A percentile compares a stretch with the other conserved stretches of the same genome.
These are phyloP conservation scores for Oceanodroma tethys DNA, from an alignment of 2,113 vertebrate genomes.

Conservation along the genomic window DNA sequence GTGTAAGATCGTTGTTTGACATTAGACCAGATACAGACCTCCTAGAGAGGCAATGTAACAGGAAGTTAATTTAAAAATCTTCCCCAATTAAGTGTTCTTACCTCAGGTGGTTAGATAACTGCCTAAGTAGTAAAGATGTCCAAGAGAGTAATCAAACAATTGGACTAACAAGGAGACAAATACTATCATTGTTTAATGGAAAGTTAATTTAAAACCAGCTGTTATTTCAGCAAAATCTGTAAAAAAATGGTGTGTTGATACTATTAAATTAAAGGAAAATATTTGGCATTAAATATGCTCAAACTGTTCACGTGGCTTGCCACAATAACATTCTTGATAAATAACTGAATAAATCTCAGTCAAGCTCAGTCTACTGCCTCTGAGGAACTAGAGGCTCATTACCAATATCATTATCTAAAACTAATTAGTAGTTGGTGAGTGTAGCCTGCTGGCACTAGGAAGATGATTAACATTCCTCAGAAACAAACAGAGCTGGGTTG, in stretches of 20 bases:
- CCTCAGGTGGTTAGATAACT: neutral
- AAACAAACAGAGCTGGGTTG: neutral
- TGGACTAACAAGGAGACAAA: neutral
- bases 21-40: neutral
- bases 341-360: conserved; percentile 5
- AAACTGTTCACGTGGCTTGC: neutral
- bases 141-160: neutral
- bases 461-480: conserved; percentile 50
- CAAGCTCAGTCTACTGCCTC: neutral
- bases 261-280: neutral
- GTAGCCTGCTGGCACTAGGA: conserved; percentile 37
- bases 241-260: neutral
- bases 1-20: neutral
- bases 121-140: neutral
- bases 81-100: neutral
- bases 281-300: neutral
- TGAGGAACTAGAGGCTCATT: conserved; percentile 31
- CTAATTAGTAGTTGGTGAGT: conserved; percentile 56
- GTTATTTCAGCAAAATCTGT: neutral
- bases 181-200: neutral
- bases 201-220: neutral
- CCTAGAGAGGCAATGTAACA: neutral
- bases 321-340: conserved; percentile 19
- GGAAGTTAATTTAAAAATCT: neutral
- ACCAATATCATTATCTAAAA: conserved; percentile 46